phyloP scores from a whole-genome alignment of 1,140 invertebrate genomes.

The Drosophila tani region DNA sequence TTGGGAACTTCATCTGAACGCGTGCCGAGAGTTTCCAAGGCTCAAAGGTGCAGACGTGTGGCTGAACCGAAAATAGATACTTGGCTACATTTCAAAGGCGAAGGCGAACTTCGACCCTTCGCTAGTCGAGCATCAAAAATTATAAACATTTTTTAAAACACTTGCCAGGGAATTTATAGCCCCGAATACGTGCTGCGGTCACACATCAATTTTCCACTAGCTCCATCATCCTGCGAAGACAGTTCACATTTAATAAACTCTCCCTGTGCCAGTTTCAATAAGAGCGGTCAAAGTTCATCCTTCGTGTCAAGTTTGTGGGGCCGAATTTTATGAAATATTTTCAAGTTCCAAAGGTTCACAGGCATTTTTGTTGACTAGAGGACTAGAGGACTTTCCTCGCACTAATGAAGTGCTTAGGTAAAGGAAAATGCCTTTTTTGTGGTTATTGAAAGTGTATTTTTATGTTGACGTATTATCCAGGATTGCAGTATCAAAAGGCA shows the following conservation, averaged over 20 bases:
- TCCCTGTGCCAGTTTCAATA: slow-evolving; percentile 53
- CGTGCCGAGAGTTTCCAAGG: slow-evolving; percentile 59
- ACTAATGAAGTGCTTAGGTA: slow-evolving; percentile 2
- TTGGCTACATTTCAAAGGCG: slow-evolving; percentile 21
- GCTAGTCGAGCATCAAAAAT: slow-evolving; percentile 56
- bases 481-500: too few species aligned
- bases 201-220: slow-evolving; percentile 63
- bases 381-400: not conserved
- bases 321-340: slow-evolving; percentile 14
- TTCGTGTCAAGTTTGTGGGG: slow-evolving; percentile 2
- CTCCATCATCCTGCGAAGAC: slow-evolving; percentile 35
- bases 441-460: not conserved
- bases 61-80: slow-evolving; percentile 24
- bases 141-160: slow-evolving; percentile 82
- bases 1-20: slow-evolving; percentile 22
- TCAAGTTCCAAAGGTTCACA: not conserved
- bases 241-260: slow-evolving; percentile 65
- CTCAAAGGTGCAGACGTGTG: slow-evolving; percentile 77
- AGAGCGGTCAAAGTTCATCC: slow-evolving; percentile 26
- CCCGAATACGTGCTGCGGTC: slow-evolving; percentile 74
- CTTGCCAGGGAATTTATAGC: slow-evolving; percentile 75
- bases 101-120: slow-evolving; percentile 30
- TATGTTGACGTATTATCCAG: not conserved
- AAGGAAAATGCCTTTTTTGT: not conserved
- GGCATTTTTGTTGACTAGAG: not conserved